Evolutionary conservation across 1,140 invertebrate species (phyloP).

Genomic region (Frieseomelitta varia): DNA sequence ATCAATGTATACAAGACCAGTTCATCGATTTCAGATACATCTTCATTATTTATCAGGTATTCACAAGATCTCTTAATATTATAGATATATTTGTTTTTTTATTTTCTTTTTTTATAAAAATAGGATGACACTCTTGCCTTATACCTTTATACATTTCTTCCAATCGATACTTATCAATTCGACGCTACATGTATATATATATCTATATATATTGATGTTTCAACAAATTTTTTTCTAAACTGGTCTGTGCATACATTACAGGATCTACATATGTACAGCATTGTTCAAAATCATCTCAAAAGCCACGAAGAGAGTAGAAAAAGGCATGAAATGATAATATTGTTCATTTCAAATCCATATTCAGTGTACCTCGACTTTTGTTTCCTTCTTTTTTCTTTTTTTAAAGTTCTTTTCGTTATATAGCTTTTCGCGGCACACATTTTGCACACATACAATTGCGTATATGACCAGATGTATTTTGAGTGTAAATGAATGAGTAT

Average conservation of each 20-base stretch:
- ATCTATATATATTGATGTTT: constrained; percentile 29
- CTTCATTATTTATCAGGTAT: constrained; percentile 54
- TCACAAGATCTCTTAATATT: constrained; percentile 51
- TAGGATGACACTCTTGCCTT: constrained; percentile 49
- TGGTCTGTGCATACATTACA: constrained; percentile 66
- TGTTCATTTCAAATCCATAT: constrained; percentile 65
- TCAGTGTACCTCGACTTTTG: constrained; percentile 39
- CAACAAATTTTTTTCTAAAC: constrained; percentile 54
- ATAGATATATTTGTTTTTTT: constrained; percentile 41
- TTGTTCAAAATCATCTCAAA: constrained; percentile 69
- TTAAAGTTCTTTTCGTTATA: constrained; percentile 34
- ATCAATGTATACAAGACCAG: constrained; percentile 67
- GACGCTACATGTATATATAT: constrained; percentile 1
- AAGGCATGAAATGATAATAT: constrained; percentile 68
- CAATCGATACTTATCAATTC: constrained; percentile 44
- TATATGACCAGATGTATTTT: constrained; percentile 52
- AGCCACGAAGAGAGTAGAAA: constrained; percentile 75
- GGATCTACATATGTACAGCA: constrained; percentile 67
- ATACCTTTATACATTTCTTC: constrained; percentile 29
- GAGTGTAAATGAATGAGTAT: constrained; percentile 49
- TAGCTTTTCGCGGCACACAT: constrained; percentile 47
- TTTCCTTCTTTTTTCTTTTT: neutral
- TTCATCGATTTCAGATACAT: constrained; percentile 36
- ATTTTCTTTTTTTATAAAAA: constrained; percentile 63
- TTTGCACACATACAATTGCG: constrained; percentile 44